A percentile compares a stretch with the other conserved stretches of the same genome.
Evolutionary conservation across 2,888 invertebrate species (phyloP).

Genomic region (Psylliodes chrysocephalus): DNA sequence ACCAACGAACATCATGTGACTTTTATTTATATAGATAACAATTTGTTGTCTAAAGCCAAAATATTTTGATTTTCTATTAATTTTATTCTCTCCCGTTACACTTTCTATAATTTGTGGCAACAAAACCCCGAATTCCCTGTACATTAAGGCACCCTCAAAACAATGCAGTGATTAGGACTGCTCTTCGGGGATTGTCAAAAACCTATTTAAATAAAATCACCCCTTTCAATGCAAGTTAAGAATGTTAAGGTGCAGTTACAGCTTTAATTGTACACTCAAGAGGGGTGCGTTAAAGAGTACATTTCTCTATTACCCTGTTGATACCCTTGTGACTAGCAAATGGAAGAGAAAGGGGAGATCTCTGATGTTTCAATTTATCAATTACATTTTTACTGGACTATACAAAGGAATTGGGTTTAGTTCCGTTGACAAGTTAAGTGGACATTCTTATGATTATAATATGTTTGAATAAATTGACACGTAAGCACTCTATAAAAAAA

Average conservation of each 20-base stretch:
- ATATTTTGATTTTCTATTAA: too few relatives aligned
- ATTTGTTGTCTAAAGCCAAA: too few relatives aligned
- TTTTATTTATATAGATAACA: too few relatives aligned
- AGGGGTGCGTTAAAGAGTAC: slow-evolving; percentile 26
- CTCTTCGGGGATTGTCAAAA: slow-evolving; percentile 31
- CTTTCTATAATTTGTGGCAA: too few relatives aligned
- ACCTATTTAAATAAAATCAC: slow-evolving; percentile 31
- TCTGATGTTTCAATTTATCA: slow-evolving; percentile 15
- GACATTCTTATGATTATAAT: too few relatives aligned
- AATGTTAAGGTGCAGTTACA: slow-evolving; percentile 37
- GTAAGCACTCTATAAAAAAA: too few relatives aligned
- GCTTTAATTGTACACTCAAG: slow-evolving; percentile 37
- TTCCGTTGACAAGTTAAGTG: too few relatives aligned
- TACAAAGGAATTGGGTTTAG: too few relatives aligned
- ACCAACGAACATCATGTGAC: too few relatives aligned
- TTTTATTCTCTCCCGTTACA: too few relatives aligned
- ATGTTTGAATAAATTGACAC: too few relatives aligned
- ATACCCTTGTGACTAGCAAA: slow-evolving; percentile 36
- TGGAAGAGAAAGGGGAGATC: slow-evolving; percentile 2
- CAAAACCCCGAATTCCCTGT: too few relatives aligned
- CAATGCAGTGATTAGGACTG: slow-evolving; percentile 18
- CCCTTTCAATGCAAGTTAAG: slow-evolving; percentile 25
- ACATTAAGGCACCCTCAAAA: neutral
- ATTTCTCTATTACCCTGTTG: slow-evolving; percentile 27
- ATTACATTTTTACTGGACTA: neutral